A percentile compares a stretch with the other conserved stretches of the same genome.
phyloP scores from a whole-genome alignment of 2,797 vertebrate species.

The Margarornis squamiger region DNA sequence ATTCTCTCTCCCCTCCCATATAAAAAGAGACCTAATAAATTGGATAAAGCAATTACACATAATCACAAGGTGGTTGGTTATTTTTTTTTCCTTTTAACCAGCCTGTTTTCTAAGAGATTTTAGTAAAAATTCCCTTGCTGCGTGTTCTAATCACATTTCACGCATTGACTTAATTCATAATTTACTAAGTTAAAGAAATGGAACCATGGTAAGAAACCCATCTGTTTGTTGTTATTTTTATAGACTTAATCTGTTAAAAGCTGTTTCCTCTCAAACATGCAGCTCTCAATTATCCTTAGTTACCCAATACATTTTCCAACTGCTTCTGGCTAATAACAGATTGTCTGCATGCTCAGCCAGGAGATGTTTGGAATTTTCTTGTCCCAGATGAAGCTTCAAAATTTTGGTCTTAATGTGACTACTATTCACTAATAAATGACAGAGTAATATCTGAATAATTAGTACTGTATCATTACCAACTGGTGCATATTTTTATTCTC shows the following conservation, averaged over 20 bases:
- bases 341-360: slow-evolving; percentile 21
- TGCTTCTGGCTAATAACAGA: slow-evolving; percentile 66
- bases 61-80: not conserved
- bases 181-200: slow-evolving; percentile 3
- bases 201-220: slow-evolving; percentile 44
- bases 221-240: slow-evolving; percentile 61
- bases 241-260: slow-evolving; percentile 49
- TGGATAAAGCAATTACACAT: not conserved
- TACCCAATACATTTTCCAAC: slow-evolving; percentile 62
- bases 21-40: not conserved
- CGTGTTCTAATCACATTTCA: slow-evolving; percentile 63
- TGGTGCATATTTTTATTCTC: not conserved
- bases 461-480: not conserved
- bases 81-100: not conserved
- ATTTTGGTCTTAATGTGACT: slow-evolving; percentile 8
- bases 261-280: slow-evolving; percentile 52
- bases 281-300: slow-evolving; percentile 73
- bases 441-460: slow-evolving; percentile 31
- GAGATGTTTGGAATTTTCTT: slow-evolving; percentile 9
- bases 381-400: slow-evolving; percentile 4
- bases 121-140: slow-evolving; percentile 44
- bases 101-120: not conserved
- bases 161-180: not conserved
- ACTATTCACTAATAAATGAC: slow-evolving; percentile 39
- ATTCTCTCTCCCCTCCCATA: not conserved